phyloP scores from a whole-genome alignment of 2,888 invertebrate species.

The Eristalis arbustorum region DNA sequence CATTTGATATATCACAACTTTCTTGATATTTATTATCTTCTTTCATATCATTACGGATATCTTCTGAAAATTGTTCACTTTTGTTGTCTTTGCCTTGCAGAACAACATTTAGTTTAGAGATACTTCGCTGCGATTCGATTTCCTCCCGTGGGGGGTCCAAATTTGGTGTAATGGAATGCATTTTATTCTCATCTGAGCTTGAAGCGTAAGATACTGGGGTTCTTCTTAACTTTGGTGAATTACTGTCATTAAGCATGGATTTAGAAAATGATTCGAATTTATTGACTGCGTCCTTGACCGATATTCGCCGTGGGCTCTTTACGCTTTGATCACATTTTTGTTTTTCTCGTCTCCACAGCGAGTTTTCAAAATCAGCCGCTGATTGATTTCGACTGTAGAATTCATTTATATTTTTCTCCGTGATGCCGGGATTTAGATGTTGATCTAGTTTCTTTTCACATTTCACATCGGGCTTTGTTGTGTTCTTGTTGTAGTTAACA shows the following conservation, averaged over 20 bases:
- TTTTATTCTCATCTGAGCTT: conserved; percentile 19
- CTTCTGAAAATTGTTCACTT: not conserved
- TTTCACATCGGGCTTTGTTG: not conserved
- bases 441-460: conserved; percentile 20
- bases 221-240: conserved; percentile 31
- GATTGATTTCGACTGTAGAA: conserved; percentile 46
- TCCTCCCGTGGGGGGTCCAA: not conserved
- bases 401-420: conserved; percentile 37
- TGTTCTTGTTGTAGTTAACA: conserved; percentile 32
- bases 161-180: not conserved
- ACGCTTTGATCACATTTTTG: conserved; percentile 58
- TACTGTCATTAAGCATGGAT: conserved; percentile 26
- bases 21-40: not conserved
- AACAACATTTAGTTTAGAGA: conserved; percentile 51
- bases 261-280: conserved; percentile 65
- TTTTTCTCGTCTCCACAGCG: conserved; percentile 60
- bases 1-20: not conserved
- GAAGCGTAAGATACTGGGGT: not conserved
- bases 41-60: not conserved
- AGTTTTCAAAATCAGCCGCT: conserved; percentile 52
- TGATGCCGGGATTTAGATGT: not conserved
- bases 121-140: conserved; percentile 2
- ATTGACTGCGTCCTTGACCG: conserved; percentile 57
- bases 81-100: conserved; percentile 22
- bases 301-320: conserved; percentile 40